Conservation (phyloP, 2,797 vertebrate genomes). For the Acipenser transmontanus region DNA sequence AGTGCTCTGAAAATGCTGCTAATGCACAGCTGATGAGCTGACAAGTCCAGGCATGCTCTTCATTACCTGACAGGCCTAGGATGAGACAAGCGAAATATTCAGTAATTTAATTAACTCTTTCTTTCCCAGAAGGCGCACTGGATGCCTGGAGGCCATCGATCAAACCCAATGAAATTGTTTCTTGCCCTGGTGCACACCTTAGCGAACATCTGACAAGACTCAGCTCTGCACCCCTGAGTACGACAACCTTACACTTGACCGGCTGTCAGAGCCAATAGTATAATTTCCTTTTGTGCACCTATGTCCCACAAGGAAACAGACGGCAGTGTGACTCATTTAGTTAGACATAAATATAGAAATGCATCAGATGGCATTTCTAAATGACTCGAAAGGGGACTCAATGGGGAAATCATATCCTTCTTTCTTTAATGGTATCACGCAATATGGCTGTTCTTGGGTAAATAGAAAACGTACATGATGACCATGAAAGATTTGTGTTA, state of each 20-base stretch:
- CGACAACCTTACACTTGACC: constrained; percentile 12
- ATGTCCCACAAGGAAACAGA: constrained; percentile 6
- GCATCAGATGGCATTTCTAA: constrained; percentile 8
- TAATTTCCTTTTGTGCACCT: constrained; percentile 7
- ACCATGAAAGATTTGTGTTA: too few relatives aligned
- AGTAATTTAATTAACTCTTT: constrained; percentile 70
- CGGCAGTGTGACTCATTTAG: constrained; percentile 5
- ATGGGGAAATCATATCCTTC: constrained; percentile 14
- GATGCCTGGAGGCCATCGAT: constrained; percentile 24
- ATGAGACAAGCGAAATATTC: constrained; percentile 50
- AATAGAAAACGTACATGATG: not conserved
- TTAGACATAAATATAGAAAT: constrained; percentile 10
- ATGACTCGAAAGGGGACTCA: constrained; percentile 2
- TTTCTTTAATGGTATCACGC: not conserved
- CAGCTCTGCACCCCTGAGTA: constrained; percentile 7
- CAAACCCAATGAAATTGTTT: constrained; percentile 25
- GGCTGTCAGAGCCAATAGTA: constrained; percentile 9
- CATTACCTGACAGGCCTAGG: constrained; percentile 56
- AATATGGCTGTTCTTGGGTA: not conserved
- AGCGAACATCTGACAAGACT: constrained; percentile 10
- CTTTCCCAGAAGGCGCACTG: constrained; percentile 42
- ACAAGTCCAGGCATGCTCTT: constrained; percentile 76
- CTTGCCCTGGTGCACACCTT: constrained; percentile 15
- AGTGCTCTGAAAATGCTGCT: constrained; percentile 26
- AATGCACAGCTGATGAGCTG: constrained; percentile 36